A percentile compares a stretch with the other conserved stretches of the same genome.
phyloP scores from a whole-genome alignment of 2,888 invertebrate species.

The Sinelater perroti region DNA sequence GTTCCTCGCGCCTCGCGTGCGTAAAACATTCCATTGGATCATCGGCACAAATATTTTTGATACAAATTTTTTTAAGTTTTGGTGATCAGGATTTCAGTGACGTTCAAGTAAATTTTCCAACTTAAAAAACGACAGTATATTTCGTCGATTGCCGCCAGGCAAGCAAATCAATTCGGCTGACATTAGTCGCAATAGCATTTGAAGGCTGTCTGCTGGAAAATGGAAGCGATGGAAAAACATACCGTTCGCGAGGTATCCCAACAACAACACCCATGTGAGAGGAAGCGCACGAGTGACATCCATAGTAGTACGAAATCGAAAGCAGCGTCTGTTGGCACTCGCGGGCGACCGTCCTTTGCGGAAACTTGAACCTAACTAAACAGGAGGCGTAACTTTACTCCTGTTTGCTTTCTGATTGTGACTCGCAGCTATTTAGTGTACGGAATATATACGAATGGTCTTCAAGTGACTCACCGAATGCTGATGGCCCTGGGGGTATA shows the following conservation, averaged over 20 bases:
- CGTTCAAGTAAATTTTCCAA: no score
- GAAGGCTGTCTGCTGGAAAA: no score
- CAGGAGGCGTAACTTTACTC: constrained; percentile 27
- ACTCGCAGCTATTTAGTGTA: not conserved
- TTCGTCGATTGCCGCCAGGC: no score
- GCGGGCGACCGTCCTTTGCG: constrained; percentile 15
- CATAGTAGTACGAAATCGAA: constrained; percentile 17
- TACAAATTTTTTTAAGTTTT: no score
- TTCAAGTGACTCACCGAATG: constrained; percentile 3
- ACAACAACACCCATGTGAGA: constrained; percentile 4
- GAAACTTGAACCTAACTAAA: constrained; percentile 6
- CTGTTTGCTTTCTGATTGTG: constrained; percentile 19
- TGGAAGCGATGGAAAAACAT: not conserved
- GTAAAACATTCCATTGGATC: no score
- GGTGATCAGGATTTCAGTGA: no score
- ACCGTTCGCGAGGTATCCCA: constrained; percentile 16
- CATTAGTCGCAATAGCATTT: no score
- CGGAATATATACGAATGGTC: not conserved
- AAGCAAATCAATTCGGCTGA: no score
- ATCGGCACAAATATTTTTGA: no score
- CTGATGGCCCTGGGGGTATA: constrained; percentile 5
- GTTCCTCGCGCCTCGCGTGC: no score
- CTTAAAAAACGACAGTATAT: no score
- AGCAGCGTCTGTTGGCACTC: constrained; percentile 3
- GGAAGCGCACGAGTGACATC: constrained; percentile 6